Conservation (phyloP, 2,113 vertebrate genomes). For the Melanotaenia duboulayi region DNA sequence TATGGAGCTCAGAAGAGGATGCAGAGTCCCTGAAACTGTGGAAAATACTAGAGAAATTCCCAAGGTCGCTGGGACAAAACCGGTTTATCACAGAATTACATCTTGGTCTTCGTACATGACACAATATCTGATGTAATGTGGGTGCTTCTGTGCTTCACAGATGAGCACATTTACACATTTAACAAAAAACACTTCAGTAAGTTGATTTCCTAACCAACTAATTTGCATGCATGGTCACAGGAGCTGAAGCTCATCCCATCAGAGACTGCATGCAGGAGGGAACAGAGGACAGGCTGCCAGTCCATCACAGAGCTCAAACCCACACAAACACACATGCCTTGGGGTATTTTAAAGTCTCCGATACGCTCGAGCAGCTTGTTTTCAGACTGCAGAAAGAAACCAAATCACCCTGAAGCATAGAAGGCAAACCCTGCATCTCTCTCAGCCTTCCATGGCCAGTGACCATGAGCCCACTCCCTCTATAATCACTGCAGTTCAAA, state of each 20-base stretch:
- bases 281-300: constrained; percentile 5
- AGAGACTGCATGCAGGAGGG: not conserved
- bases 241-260: not conserved
- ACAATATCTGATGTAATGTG: not conserved
- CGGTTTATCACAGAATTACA: not conserved
- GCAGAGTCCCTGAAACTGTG: not conserved
- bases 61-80: not conserved
- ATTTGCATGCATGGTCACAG: not conserved
- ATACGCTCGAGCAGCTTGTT: not conserved
- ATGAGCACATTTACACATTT: not conserved
- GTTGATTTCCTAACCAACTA: not conserved
- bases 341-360: constrained; percentile 1
- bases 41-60: not conserved
- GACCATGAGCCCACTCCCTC: not conserved
- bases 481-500: not conserved
- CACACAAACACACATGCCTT: not conserved
- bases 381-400: constrained; percentile 5
- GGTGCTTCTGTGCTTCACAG: not conserved
- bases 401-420: constrained; percentile 6
- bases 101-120: not conserved
- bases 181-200: not conserved
- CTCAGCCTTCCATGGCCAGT: too few species aligned
- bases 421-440: not conserved
- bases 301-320: constrained; percentile 1
- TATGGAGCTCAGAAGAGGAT: constrained; percentile 1